phyloP scores from a whole-genome alignment of 2,888 invertebrate species.

The Argyra leucocephala region DNA sequence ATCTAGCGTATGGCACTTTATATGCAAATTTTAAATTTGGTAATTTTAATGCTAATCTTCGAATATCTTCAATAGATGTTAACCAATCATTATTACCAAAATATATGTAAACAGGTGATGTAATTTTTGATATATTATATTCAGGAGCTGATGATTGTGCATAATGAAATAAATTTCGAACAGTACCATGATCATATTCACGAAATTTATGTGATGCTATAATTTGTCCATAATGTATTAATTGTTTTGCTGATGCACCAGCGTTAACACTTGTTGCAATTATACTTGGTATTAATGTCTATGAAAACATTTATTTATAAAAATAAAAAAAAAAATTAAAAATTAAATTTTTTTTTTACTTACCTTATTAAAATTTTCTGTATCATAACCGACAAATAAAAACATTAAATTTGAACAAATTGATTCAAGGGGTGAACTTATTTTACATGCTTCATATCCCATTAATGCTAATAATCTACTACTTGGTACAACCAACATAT shows the following conservation, averaged over 20 bases:
- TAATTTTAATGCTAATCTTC: conserved; percentile 42
- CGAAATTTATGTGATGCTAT: conserved; percentile 46
- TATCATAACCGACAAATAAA: conserved; percentile 44
- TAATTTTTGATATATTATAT: conserved; percentile 50
- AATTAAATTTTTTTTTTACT: conserved; percentile 13
- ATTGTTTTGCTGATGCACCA: conserved; percentile 57
- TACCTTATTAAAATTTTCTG: conserved; percentile 43
- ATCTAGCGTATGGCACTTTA: conserved; percentile 46
- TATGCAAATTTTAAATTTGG: conserved; percentile 45
- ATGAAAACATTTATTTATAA: conserved; percentile 29
- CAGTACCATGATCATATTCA: conserved; percentile 49
- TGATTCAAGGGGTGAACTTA: conserved; percentile 28
- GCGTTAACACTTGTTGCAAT: conserved; percentile 55
- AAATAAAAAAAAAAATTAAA: background rate
- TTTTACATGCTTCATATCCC: conserved; percentile 50
- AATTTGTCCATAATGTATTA: conserved; percentile 63
- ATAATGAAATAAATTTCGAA: conserved; percentile 48
- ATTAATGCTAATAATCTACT: conserved; percentile 32
- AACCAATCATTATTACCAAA: conserved; percentile 59
- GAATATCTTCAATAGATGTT: conserved; percentile 48
- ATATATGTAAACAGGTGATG: conserved; percentile 54
- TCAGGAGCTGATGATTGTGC: conserved; percentile 48
- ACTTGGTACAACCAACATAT: conserved; percentile 54
- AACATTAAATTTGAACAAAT: conserved; percentile 42
- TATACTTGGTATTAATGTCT: conserved; percentile 60